phyloP scores from a whole-genome alignment of 2,797 vertebrate species.

The Pseudochaenichthys georgianus region DNA sequence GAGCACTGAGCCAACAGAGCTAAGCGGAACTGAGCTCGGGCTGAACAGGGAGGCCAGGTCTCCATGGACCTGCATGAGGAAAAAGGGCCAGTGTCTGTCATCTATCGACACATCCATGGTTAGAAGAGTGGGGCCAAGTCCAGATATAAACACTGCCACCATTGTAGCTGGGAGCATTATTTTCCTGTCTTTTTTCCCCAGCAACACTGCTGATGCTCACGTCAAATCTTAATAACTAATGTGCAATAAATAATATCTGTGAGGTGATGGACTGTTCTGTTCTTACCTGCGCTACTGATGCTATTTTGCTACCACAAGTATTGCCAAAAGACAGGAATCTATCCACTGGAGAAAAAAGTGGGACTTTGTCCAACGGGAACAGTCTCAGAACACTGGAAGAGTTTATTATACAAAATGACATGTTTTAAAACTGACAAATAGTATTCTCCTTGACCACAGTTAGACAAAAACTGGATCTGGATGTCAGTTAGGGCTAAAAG shows the following conservation, averaged over 20 bases:
- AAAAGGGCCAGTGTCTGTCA: conserved; percentile 73
- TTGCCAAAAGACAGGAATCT: conserved; percentile 35
- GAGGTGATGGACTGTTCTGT: background rate
- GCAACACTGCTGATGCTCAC: conserved; percentile 25
- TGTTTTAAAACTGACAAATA: conserved; percentile 18
- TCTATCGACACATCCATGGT: conserved; percentile 70
- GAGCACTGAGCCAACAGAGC: conserved; percentile 79
- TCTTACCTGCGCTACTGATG: conserved; percentile 17
- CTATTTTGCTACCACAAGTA: conserved; percentile 4
- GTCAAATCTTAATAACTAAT: conserved; percentile 11
- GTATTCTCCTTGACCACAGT: conserved; percentile 17
- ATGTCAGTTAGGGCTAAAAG: conserved; percentile 7
- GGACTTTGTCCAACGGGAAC: conserved; percentile 29
- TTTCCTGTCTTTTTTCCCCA: conserved; percentile 32
- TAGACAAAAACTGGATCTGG: conserved; percentile 18
- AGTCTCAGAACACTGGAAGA: conserved; percentile 39
- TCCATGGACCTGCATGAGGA: conserved; percentile 66
- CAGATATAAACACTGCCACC: conserved; percentile 62
- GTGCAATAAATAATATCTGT: conserved; percentile 5
- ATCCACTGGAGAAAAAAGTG: conserved; percentile 49
- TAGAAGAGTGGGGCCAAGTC: conserved; percentile 67
- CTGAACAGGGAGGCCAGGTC: conserved; percentile 79
- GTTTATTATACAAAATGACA: conserved; percentile 33
- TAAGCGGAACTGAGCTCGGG: conserved; percentile 73
- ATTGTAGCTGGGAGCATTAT: conserved; percentile 50